These are phyloP conservation scores for Enteromius thamalakanensis DNA, from an alignment of 2,797 vertebrate species.

Conservation along the genomic window DNA sequence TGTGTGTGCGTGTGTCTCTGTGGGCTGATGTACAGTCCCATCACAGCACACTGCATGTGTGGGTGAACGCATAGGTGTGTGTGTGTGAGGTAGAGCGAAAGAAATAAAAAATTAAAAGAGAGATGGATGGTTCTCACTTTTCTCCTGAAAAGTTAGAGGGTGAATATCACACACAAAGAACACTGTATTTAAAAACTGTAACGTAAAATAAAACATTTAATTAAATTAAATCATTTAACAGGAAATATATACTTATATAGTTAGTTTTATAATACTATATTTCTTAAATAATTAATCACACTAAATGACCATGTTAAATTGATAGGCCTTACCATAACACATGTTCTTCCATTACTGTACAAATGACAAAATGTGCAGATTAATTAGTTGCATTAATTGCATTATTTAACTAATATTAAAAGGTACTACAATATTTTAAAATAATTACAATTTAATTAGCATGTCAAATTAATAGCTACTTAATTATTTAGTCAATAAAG, in stretches of 20 bases:
- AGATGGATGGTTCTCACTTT: conserved; percentile 17
- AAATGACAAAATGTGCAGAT: background rate
- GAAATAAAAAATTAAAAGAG: conserved; percentile 31
- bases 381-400: background rate
- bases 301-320: background rate
- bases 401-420: background rate
- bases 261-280: too few species aligned
- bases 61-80: conserved; percentile 40
- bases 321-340: too few species aligned
- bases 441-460: background rate
- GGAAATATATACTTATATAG: too few species aligned
- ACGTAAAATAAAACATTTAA: background rate
- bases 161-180: background rate
- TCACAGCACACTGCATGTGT: conserved; percentile 40
- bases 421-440: background rate
- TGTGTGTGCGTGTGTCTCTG: conserved; percentile 32
- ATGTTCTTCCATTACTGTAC: background rate
- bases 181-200: background rate
- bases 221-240: background rate
- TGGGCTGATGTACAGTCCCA: conserved; percentile 44
- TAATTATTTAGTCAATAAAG: background rate
- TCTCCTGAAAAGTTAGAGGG: background rate
- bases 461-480: background rate
- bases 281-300: background rate
- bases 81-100: conserved; percentile 10